Conservation (phyloP, 30 jellyfish, hydroid and myxozoan genomes). For the Catostylus mosaicus region DNA sequence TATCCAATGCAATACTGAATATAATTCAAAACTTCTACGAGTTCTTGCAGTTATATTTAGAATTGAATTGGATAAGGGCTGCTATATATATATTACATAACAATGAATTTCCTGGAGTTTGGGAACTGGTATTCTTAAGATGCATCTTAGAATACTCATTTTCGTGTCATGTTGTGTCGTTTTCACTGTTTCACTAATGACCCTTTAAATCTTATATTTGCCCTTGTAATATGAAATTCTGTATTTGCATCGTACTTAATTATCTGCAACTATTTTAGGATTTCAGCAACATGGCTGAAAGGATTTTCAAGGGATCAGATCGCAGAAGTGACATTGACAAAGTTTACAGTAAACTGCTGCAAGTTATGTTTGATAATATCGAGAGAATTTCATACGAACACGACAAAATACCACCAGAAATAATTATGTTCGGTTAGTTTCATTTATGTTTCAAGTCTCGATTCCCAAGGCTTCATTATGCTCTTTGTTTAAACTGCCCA, state of each 20-base stretch:
- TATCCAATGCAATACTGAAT: too few relatives aligned
- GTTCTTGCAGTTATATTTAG: too few relatives aligned
- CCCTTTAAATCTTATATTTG: background rate
- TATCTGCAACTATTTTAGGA: constrained; percentile 67
- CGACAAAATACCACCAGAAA: constrained; percentile 94
- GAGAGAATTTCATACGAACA: constrained; percentile 86
- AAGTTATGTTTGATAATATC: constrained; percentile 75
- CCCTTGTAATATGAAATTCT: background rate
- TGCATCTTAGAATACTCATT: too few relatives aligned
- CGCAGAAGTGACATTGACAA: constrained; percentile 95
- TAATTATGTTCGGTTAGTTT: constrained; percentile 88
- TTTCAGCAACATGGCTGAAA: constrained; percentile 84
- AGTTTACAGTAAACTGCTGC: constrained; percentile 85
- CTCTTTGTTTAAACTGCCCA: too few relatives aligned
- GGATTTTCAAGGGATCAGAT: constrained; percentile 85
- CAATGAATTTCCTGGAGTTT: too few relatives aligned
- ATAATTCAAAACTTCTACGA: too few relatives aligned
- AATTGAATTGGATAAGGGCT: too few relatives aligned
- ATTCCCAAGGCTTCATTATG: background rate
- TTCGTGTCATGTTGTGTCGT: too few relatives aligned
- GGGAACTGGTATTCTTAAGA: too few relatives aligned
- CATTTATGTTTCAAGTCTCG: background rate
- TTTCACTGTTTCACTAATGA: too few relatives aligned
- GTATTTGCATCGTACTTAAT: background rate
- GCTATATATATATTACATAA: too few relatives aligned